Evolutionary conservation across 2,113 vertebrate genomes (phyloP).

Genomic region (Haliaeetus leucogaster): DNA sequence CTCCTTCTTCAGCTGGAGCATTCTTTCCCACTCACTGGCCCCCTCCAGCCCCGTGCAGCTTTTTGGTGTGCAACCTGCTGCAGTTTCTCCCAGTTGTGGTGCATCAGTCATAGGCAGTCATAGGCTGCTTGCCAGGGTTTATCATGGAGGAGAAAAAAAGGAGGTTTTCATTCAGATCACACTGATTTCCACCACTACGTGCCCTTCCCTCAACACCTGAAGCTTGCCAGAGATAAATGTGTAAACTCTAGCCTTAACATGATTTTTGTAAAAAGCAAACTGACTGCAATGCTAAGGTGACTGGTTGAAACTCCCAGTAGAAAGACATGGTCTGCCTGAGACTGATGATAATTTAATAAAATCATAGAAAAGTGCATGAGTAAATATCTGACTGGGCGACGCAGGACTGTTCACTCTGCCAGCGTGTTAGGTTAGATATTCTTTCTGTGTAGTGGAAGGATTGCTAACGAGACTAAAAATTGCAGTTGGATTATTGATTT

Average conservation of each 20-base stretch:
- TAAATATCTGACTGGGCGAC: not conserved
- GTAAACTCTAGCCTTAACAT: not conserved
- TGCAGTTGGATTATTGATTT: not conserved
- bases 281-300: not conserved
- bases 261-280: not conserved
- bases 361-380: not conserved
- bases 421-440: not conserved
- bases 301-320: not conserved
- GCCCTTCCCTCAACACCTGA: not conserved
- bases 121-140: not conserved
- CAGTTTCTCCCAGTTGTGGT: not conserved
- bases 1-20: not conserved
- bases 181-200: not conserved
- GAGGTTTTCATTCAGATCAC: not conserved
- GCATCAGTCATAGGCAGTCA: not conserved
- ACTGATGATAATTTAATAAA: not conserved
- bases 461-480: not conserved
- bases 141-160: not conserved
- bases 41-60: accelerated
- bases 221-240: not conserved
- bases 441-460: not conserved
- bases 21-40: not conserved
- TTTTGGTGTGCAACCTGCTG: not conserved
- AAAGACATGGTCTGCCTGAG: not conserved
- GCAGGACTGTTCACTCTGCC: not conserved